Evolutionary conservation across 1,140 invertebrate species (phyloP).

Genomic region (Ceratina japonica): DNA sequence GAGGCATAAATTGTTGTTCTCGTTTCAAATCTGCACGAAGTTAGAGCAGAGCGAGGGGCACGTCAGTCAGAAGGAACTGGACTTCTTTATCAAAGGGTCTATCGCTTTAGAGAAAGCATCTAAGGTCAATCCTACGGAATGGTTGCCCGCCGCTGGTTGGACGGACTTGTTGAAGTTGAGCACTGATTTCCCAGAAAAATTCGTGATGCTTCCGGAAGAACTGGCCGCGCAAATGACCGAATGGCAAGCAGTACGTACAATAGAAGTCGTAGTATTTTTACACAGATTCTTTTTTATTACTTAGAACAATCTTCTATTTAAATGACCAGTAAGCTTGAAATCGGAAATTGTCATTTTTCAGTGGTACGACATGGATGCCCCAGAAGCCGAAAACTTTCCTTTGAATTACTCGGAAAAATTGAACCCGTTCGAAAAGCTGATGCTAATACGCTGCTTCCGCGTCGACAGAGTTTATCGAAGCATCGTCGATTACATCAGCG

Average conservation of each 20-base stretch:
- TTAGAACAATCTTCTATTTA: no score
- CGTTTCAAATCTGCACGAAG: slow-evolving; percentile 93
- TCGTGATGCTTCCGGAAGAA: slow-evolving; percentile 84
- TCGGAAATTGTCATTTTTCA: slow-evolving; percentile 72
- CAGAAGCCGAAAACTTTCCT: slow-evolving; percentile 86
- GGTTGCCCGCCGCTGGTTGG: slow-evolving; percentile 87
- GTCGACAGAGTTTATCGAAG: slow-evolving; percentile 91
- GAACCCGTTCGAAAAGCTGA: slow-evolving; percentile 86
- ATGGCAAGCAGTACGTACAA: slow-evolving; percentile 84
- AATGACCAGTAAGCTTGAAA: no score
- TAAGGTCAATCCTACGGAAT: slow-evolving; percentile 83
- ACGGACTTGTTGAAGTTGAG: slow-evolving; percentile 88
- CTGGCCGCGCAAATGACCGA: slow-evolving; percentile 81
- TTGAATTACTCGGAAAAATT: slow-evolving; percentile 84
- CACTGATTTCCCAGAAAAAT: slow-evolving; percentile 84
- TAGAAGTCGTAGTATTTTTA: not conserved
- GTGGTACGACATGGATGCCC: slow-evolving; percentile 91
- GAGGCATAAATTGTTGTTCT: slow-evolving; percentile 92
- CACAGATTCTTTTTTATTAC: no score
- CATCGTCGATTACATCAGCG: slow-evolving; percentile 88
- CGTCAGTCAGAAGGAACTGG: slow-evolving; percentile 86
- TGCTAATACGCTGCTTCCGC: slow-evolving; percentile 92
- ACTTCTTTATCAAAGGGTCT: slow-evolving; percentile 94
- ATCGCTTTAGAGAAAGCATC: slow-evolving; percentile 87
- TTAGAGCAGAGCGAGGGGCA: slow-evolving; percentile 84